A percentile compares a stretch with the other conserved stretches of the same genome.
These are phyloP conservation scores for Rhyacichthys aspro DNA, from an alignment of 2,797 vertebrate genomes.

Conservation along the genomic window DNA sequence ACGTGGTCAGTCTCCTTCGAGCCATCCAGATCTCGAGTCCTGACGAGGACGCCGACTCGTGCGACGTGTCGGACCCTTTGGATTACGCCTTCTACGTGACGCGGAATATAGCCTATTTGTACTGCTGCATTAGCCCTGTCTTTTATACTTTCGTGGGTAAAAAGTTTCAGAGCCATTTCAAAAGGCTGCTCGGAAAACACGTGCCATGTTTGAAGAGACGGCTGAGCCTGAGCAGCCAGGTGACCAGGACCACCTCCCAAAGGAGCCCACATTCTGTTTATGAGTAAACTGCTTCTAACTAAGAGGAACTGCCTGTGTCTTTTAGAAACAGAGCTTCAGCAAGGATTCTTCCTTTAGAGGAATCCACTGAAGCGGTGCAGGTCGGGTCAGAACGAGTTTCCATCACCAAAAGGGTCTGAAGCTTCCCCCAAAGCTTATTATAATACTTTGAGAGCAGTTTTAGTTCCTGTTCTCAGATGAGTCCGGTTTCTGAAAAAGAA, in stretches of 20 bases:
- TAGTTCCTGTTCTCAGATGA: too few species aligned
- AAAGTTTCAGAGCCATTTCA: constrained; percentile 82
- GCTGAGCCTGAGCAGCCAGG: constrained; percentile 60
- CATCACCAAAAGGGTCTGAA: too few species aligned
- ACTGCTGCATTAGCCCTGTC: constrained; percentile 82
- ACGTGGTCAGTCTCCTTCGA: constrained; percentile 73
- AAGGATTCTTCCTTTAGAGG: too few species aligned
- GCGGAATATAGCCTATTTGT: constrained; percentile 80
- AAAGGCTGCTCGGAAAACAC: constrained; percentile 60
- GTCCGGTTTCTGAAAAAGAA: too few species aligned
- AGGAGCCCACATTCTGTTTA: constrained; percentile 65
- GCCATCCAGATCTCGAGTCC: constrained; percentile 42
- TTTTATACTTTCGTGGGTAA: constrained; percentile 85
- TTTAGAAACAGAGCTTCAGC: too few species aligned
- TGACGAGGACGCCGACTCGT: rapidly evolving
- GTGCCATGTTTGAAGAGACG: constrained; percentile 71
- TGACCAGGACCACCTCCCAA: constrained; percentile 71
- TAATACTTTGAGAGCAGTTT: too few species aligned
- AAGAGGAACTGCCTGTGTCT: too few species aligned
- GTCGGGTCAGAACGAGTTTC: too few species aligned
- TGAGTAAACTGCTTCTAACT: constrained; percentile 32
- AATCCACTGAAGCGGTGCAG: too few species aligned
- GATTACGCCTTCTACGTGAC: constrained; percentile 76
- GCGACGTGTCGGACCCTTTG: background rate
- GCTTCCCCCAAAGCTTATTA: too few species aligned